Evolutionary conservation across 2,113 vertebrate species (phyloP).

Genomic region (Miniopterus natalensis): DNA sequence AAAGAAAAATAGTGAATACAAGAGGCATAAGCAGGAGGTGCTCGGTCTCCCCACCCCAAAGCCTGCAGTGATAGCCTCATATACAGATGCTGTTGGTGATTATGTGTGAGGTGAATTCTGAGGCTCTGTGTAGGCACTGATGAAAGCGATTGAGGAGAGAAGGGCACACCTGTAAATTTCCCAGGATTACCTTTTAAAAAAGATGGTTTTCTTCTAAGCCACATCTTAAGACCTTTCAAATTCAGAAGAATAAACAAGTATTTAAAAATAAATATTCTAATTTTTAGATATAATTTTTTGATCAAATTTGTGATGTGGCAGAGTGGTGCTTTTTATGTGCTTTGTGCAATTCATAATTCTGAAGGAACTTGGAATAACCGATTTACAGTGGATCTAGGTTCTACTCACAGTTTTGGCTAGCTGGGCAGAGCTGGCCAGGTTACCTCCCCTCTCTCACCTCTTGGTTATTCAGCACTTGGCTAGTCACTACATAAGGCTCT

Average conservation of each 20-base stretch:
- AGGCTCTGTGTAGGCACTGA: neutral
- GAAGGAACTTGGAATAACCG: neutral
- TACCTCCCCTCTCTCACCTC: neutral
- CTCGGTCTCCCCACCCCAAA: too few relatives aligned
- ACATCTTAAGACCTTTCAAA: neutral
- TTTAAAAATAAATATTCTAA: neutral
- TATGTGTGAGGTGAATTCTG: neutral
- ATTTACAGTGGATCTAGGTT: neutral
- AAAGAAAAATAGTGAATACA: neutral
- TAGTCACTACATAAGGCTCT: neutral
- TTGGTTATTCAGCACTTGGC: neutral
- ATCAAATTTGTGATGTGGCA: neutral
- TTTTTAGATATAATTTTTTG: neutral
- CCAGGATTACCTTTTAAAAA: neutral
- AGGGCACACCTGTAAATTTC: rapidly evolving
- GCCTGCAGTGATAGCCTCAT: rapidly evolving
- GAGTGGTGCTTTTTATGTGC: neutral
- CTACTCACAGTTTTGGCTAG: neutral
- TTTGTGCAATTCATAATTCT: neutral
- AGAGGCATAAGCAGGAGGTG: neutral
- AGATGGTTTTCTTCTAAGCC: neutral
- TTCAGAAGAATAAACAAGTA: neutral
- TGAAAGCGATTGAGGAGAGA: neutral
- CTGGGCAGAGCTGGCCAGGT: neutral
- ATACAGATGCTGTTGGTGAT: rapidly evolving